Evolutionary conservation across 2,797 vertebrate species (phyloP).

Genomic region (Lates japonicus): DNA sequence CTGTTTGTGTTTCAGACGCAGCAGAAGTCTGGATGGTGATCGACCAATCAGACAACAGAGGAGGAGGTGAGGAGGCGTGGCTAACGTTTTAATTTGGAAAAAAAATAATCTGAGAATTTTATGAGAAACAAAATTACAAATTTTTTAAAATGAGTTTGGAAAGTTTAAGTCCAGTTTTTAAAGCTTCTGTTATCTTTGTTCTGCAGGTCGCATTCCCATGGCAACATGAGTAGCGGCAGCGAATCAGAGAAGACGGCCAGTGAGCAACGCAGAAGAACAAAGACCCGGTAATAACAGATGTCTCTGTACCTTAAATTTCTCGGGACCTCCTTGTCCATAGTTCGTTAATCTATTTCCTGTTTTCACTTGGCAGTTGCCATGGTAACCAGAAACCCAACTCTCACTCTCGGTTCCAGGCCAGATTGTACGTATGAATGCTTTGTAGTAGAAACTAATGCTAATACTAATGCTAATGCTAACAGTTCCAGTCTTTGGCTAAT

Average conservation of each 20-base stretch:
- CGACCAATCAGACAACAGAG: constrained; percentile 85
- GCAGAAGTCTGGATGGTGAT: constrained; percentile 83
- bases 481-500: not conserved
- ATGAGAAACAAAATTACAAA: no score
- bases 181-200: no score
- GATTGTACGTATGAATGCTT: not conserved
- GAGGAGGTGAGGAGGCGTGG: constrained; percentile 83
- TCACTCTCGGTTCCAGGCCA: no score
- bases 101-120: no score
- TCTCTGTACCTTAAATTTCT: no score
- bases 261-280: constrained; percentile 88
- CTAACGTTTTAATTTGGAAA: no score
- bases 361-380: not conserved
- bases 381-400: not conserved
- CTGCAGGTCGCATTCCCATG: constrained; percentile 89
- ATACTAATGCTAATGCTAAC: not conserved
- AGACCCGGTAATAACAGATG: constrained; percentile 83
- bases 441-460: not conserved
- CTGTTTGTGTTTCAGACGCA: constrained; percentile 36
- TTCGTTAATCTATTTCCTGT: not conserved
- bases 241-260: constrained; percentile 92
- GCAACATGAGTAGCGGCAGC: constrained; percentile 93
- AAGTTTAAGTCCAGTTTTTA: no score
- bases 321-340: no score
- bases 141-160: no score